phyloP scores from a whole-genome alignment of 1,140 invertebrate genomes.

The Metaphire vulgaris region DNA sequence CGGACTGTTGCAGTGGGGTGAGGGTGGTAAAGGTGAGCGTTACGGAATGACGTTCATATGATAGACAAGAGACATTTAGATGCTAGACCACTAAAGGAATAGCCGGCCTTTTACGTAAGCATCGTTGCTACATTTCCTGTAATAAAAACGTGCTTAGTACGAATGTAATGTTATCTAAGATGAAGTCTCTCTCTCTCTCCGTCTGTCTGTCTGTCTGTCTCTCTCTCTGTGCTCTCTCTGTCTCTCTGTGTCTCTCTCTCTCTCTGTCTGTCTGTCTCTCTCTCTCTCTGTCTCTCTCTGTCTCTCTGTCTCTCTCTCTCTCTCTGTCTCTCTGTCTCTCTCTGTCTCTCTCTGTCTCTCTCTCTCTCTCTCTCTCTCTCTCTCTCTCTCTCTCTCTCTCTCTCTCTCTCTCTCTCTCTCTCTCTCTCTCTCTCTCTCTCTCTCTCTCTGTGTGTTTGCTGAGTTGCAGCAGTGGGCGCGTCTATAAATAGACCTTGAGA shows the following conservation, averaged over 20 bases:
- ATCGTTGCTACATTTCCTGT: too few relatives aligned
- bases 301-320: background rate
- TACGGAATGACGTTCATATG: too few relatives aligned
- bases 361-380: background rate
- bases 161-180: too few relatives aligned
- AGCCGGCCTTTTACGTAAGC: too few relatives aligned
- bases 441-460: background rate
- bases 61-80: too few relatives aligned
- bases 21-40: too few relatives aligned
- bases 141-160: too few relatives aligned
- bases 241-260: background rate
- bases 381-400: background rate
- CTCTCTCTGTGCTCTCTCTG: background rate
- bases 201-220: slow-evolving; percentile 1
- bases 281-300: background rate
- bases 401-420: background rate
- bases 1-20: too few relatives aligned
- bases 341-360: background rate
- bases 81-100: too few relatives aligned
- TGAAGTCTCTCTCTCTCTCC: background rate
- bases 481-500: too few relatives aligned
- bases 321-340: background rate
- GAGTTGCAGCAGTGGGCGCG: too few relatives aligned
- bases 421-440: background rate
- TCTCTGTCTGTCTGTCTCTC: background rate